Base-by-base conservation (phyloP, 2,888 invertebrate species). In the Spicauda simplicius region DNA sequence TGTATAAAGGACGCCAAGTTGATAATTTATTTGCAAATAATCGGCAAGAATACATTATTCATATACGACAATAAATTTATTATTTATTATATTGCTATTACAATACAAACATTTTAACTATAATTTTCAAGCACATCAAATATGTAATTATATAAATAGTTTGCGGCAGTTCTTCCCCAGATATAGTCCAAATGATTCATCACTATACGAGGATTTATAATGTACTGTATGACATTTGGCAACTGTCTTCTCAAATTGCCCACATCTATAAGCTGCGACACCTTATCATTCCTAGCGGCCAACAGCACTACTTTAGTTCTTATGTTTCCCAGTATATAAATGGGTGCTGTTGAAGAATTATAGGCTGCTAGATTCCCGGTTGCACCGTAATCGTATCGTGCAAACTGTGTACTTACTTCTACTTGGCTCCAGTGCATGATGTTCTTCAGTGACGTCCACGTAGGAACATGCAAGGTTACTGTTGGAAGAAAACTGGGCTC, bases 151-250 rank as follows among this genome's bases (percentile, higher is more conserved):
- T 25, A 25, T 5, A 25, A 25, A 25, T 25, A 25, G 25, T 25
- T 25, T 25, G 2, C 25, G 5, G 25, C 25, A 2, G 25, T 25
- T 5, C 25, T 25, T 25, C 25, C 25, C 25, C 25, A 25, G 25
- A 25, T 25, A 5, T 74, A 75, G 53, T 80, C 79, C 5, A 70
- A 12, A 45, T 81, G 80, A 41, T 74, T 76, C 58, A 73, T 72
- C 4, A 65, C 16, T 0, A 60, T 20, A 10, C 70, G 67, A 0
- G 70, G 61, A 6, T 73, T 30, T 5, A 72, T 58, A 41, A 67
- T 56, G 30, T 73, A 68, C 7, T 71, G 18, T 62, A 69, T 18
- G 69, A 72, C 16, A 33, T 64, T 19, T 7, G 64, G 20, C 64
- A 70, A n/a, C 52, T 37, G 45, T 70, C 62, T 1, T 65, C 61